Evolutionary conservation across 2,888 invertebrate species (phyloP), one percentile per base, ranked within the genome.

Genomic region (Anorthoa munda): DNA sequence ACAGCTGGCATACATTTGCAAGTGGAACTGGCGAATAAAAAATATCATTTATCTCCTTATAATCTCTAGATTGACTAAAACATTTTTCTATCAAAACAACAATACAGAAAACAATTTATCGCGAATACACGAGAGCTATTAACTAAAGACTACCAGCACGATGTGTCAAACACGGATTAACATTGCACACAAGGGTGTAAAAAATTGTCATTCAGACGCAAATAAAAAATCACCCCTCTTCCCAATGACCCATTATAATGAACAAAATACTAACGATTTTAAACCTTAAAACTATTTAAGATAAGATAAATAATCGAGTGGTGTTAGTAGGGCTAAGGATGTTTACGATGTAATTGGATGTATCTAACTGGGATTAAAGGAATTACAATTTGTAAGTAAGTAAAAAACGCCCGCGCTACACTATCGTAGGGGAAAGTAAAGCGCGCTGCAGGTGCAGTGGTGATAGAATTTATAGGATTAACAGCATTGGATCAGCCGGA

Each of bases 131-230:
- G 82, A 92, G 90, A 90, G 90, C 94, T 93, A 94, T 95, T 95
- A 95, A 93, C 92, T 94, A 94, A 94, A 92, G 90, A 93, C 93
- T 90, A 92, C 90, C 89, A 92, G 91, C 89, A 89, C 89, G 90
- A 93, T 89, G 93, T 95, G 96, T 95, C 96, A 96, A 96, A 96
- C 94, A 94, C 55, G 94, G 96, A 95, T 96, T 96, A 96, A 90
- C 90, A 91, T 90, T 82, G 87, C 87, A 94, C 90, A 95, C 94
- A 95, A 94, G 91, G 89, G 89, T 87, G 89, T 95, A 94, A 96
- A 96, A 95, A 95, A 96, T 95, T 93, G 93, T 92, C 93, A 92
- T 92, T 92, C 91, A 77, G 87, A 87, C 77, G 85, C 91, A 91
- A 92, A 93, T 93, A 91, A 92, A 90, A 90, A 90, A 85, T 89